Evolutionary conservation across 2,113 vertebrate genomes (phyloP).

Genomic region (Amphilophus citrinellus): DNA sequence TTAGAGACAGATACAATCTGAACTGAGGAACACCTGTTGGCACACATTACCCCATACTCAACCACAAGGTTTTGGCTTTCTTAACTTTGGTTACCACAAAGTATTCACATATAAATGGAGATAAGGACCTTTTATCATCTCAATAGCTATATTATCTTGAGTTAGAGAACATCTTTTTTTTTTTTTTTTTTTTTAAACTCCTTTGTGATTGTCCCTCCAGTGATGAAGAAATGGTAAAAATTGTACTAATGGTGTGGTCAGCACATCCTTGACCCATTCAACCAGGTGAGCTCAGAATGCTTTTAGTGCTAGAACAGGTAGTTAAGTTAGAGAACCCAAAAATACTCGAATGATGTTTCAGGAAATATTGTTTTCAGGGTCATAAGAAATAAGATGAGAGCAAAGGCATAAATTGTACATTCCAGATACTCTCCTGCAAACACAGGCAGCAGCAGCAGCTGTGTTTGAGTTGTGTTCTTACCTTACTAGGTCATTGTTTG

Average conservation of each 20-base stretch:
- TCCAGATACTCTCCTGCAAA: background rate
- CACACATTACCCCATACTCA: background rate
- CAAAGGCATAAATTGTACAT: background rate
- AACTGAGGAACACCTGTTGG: conserved; percentile 31
- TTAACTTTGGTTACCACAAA: background rate
- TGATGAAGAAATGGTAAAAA: background rate
- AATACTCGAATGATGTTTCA: background rate
- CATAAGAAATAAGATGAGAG: background rate
- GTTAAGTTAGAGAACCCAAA: background rate
- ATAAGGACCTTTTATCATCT: background rate
- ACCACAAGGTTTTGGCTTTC: conserved; percentile 8
- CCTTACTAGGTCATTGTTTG: background rate
- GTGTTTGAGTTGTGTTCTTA: background rate
- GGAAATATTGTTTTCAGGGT: background rate
- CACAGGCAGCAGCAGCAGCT: background rate
- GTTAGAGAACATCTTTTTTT: background rate
- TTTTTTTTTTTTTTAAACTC: background rate
- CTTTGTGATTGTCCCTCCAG: background rate
- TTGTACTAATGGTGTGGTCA: background rate
- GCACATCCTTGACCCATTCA: too few relatives aligned
- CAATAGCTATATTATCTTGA: background rate
- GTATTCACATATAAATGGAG: background rate
- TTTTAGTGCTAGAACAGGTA: background rate
- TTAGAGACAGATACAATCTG: background rate
- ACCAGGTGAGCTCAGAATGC: background rate